Evolutionary conservation across 2,113 vertebrate genomes (phyloP).

Genomic region (Ceuthmochares aereus): DNA sequence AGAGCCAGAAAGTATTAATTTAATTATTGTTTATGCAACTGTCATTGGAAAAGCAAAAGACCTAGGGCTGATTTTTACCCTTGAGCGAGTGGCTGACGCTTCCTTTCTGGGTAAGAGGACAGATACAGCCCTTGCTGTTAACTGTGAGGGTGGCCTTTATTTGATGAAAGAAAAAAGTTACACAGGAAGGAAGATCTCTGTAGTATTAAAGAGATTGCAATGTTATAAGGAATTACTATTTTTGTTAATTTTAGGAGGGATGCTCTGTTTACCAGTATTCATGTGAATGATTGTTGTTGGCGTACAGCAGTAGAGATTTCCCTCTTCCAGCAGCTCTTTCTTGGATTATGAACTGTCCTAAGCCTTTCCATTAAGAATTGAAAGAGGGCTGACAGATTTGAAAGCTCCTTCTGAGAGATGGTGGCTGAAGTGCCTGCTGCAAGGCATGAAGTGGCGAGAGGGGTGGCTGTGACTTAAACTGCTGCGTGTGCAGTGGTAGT

Average conservation of each 20-base stretch:
- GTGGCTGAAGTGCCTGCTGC: too few relatives aligned
- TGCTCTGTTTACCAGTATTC: constrained; percentile 15
- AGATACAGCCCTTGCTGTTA: constrained; percentile 5
- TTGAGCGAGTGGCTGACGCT: neutral
- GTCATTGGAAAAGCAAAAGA: neutral
- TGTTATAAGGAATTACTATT: neutral
- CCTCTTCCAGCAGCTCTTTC: neutral
- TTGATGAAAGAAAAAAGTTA: constrained; percentile 54
- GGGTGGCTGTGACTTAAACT: too few relatives aligned
- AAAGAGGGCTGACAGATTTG: too few relatives aligned
- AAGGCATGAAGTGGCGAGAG: too few relatives aligned
- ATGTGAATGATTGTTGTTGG: constrained; percentile 28
- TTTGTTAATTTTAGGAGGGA: constrained; percentile 16
- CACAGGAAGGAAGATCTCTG: constrained; percentile 60
- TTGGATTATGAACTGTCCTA: constrained; percentile 47
- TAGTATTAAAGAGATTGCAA: constrained; percentile 34
- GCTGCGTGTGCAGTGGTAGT: too few relatives aligned
- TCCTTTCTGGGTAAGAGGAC: neutral
- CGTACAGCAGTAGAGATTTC: neutral
- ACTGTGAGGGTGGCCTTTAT: constrained; percentile 73
- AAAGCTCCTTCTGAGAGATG: too few relatives aligned
- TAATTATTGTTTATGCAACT: too few relatives aligned
- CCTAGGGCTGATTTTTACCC: neutral
- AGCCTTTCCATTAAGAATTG: constrained; percentile 1
- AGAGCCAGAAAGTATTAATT: neutral